Conservation (phyloP, 2,113 vertebrate genomes). For the cat (Felis catus) region DNA sequence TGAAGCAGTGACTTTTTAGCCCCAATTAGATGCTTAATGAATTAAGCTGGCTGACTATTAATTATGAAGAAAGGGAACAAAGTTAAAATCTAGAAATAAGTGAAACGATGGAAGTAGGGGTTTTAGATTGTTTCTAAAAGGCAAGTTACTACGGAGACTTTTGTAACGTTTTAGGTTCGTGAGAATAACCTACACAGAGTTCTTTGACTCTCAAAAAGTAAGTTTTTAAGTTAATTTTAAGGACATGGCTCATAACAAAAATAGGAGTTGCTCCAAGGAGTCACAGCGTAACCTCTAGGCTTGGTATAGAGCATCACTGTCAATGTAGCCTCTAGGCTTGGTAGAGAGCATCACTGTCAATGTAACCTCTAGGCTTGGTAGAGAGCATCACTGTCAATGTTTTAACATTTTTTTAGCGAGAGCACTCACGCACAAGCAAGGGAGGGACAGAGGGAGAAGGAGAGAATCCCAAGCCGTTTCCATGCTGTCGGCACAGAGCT, state of each 20-base stretch:
- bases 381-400: background rate
- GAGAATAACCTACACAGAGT: background rate
- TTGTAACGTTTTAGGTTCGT: background rate
- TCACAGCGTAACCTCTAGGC: background rate
- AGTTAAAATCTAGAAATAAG: slow-evolving; percentile 28
- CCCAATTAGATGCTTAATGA: slow-evolving; percentile 27
- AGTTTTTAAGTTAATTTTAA: background rate
- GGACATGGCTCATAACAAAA: background rate
- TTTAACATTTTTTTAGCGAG: no score
- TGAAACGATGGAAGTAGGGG: background rate
- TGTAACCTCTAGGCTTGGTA: background rate
- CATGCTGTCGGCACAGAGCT: no score
- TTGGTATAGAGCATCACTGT: background rate
- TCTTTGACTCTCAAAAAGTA: background rate
- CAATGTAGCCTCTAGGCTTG: background rate
- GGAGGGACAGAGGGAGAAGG: no score
- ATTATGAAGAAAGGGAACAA: background rate
- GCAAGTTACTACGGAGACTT: background rate
- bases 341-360: background rate
- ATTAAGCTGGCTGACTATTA: slow-evolving; percentile 25
- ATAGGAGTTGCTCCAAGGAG: background rate
- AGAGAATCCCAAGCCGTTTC: no score
- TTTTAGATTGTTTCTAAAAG: background rate
- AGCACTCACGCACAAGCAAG: no score
- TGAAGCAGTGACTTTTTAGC: background rate